Evolutionary conservation across 1,140 invertebrate species (phyloP).

Genomic region (Leptopilina boulardi): DNA sequence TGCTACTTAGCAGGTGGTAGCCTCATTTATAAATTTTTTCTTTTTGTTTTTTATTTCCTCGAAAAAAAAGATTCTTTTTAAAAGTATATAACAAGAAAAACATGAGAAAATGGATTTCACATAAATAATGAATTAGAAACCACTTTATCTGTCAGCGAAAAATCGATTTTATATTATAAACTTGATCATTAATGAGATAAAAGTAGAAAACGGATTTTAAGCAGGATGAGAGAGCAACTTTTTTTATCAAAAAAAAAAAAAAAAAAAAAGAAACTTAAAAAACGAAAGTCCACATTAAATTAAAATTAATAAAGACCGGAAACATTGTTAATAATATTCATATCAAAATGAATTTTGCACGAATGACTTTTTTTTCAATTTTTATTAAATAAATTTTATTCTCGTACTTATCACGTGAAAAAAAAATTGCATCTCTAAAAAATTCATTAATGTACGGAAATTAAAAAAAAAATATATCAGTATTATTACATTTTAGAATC

Average conservation of each 20-base stretch:
- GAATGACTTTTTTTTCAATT: too few relatives aligned
- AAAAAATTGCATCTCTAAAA: too few relatives aligned
- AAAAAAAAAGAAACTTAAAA: neutral
- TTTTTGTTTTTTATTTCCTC: neutral
- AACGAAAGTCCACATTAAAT: neutral
- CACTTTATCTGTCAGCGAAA: neutral
- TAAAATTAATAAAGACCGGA: too few relatives aligned
- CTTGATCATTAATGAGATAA: neutral
- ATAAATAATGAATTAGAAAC: neutral
- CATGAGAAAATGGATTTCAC: neutral
- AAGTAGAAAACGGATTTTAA: neutral
- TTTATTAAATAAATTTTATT: too few relatives aligned
- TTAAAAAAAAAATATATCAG: too few relatives aligned
- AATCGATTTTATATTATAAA: slow-evolving; percentile 19
- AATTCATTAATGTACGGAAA: too few relatives aligned
- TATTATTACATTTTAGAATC: neutral
- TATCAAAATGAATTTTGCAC: too few relatives aligned
- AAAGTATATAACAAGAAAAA: neutral
- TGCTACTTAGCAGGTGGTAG: neutral
- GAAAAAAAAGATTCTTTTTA: neutral
- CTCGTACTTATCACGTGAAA: too few relatives aligned
- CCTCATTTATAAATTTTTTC: neutral
- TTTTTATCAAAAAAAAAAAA: too few relatives aligned
- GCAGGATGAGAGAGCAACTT: neutral
- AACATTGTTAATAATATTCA: too few relatives aligned